Percentiles rank a stretch among this genome's conserved stretches.
phyloP scores from a whole-genome alignment of 2,888 invertebrate genomes.

The Plagodis pulveraria region DNA sequence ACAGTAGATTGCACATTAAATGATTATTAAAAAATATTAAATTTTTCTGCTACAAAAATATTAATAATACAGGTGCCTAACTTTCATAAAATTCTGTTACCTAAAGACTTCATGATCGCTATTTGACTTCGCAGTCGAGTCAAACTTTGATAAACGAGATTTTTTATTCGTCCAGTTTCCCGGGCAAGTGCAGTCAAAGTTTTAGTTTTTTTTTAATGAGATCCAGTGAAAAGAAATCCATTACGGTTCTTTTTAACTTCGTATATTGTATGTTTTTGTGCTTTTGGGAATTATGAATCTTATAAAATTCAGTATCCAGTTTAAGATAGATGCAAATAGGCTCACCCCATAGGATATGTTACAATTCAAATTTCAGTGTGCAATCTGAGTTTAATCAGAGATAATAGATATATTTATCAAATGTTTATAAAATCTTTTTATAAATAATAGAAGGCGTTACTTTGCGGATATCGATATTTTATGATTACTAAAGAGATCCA shows the following conservation, averaged over 20 bases:
- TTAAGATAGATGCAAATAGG: no score
- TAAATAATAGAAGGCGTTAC: no score
- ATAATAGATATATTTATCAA: no score
- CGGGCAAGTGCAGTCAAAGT: slow-evolving; percentile 25
- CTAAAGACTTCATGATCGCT: slow-evolving; percentile 28
- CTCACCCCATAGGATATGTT: no score
- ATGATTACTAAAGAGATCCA: no score
- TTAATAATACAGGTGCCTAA: background rate
- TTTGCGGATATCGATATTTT: no score
- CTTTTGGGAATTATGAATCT: slow-evolving; percentile 22
- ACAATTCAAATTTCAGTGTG: no score
- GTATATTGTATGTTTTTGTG: slow-evolving; percentile 48
- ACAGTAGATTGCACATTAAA: no score
- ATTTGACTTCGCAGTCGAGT: slow-evolving; percentile 24
- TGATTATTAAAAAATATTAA: background rate
- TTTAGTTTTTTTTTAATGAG: slow-evolving; percentile 35
- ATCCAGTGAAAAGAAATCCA: slow-evolving; percentile 52
- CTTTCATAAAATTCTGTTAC: slow-evolving; percentile 14
- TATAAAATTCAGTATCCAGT: slow-evolving; percentile 8
- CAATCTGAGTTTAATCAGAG: no score
- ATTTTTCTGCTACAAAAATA: background rate
- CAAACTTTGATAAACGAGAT: slow-evolving; percentile 32
- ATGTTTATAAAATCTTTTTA: no score
- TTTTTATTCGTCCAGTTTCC: slow-evolving; percentile 26
- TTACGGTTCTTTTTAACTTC: slow-evolving; percentile 52